Evolutionary conservation across 2,797 vertebrate genomes (phyloP).

Genomic region (Synanceia verrucosa): DNA sequence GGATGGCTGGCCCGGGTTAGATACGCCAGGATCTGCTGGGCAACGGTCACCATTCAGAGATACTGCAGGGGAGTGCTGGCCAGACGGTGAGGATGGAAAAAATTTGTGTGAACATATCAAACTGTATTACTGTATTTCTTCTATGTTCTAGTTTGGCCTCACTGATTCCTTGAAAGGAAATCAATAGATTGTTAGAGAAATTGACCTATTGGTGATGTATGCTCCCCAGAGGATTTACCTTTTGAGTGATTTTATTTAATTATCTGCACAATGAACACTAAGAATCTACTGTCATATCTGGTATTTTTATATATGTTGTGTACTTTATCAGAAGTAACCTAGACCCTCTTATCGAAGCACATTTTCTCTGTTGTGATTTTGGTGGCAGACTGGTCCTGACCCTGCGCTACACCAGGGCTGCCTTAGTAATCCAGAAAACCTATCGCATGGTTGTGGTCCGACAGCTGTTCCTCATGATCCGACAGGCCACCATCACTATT

Average conservation of each 20-base stretch:
- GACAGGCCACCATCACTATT: conserved; percentile 76
- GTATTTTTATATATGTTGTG: background rate
- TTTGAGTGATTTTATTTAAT: background rate
- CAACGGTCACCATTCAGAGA: conserved; percentile 75
- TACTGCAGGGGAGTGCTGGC: conserved; percentile 77
- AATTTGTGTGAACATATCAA: accelerated
- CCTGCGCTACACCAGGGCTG: conserved; percentile 78
- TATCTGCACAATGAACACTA: no score
- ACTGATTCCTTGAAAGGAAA: background rate
- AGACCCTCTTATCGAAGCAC: no score
- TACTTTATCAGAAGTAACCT: no score
- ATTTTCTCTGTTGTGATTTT: background rate
- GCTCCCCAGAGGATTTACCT: no score
- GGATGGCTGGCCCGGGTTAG: conserved; percentile 78
- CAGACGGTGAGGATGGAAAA: conserved; percentile 70
- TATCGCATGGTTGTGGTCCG: conserved; percentile 77
- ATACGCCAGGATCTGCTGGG: conserved; percentile 56
- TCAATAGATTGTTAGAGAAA: background rate
- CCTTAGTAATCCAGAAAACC: conserved; percentile 80
- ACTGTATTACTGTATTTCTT: background rate
- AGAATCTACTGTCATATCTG: background rate
- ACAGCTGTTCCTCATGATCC: conserved; percentile 64
- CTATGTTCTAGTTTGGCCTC: background rate
- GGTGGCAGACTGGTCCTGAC: conserved; percentile 63
- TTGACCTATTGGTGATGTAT: background rate